Evolutionary conservation across 2,113 vertebrate species (phyloP).

Genomic region (Columba janthina): DNA sequence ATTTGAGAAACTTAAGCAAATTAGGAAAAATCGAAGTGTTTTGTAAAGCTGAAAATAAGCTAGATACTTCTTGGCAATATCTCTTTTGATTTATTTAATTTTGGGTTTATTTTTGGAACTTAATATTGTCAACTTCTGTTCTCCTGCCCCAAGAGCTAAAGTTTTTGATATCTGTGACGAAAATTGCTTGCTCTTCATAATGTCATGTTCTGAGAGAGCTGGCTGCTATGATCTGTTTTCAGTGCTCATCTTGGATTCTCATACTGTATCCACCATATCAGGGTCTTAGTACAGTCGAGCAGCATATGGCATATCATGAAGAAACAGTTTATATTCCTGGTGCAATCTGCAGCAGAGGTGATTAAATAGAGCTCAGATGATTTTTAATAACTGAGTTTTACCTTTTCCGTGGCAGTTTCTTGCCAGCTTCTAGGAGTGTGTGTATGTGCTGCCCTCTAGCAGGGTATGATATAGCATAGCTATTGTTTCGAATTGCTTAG

Average conservation of each 20-base stretch:
- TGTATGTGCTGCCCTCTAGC: slow-evolving; percentile 46
- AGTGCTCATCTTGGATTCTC: neutral
- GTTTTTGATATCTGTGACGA: slow-evolving; percentile 5
- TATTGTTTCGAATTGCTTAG: neutral
- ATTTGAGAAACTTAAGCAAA: neutral
- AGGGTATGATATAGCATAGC: neutral
- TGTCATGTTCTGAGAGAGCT: neutral
- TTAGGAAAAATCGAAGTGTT: neutral
- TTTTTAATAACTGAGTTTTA: neutral
- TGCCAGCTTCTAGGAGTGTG: neutral
- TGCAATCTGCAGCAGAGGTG: neutral
- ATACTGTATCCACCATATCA: neutral
- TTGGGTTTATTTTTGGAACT: slow-evolving; percentile 1
- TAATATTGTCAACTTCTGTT: neutral
- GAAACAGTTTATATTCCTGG: neutral
- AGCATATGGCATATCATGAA: neutral
- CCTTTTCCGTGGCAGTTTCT: neutral
- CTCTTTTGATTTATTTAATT: neutral
- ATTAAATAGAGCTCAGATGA: neutral
- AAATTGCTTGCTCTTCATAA: neutral
- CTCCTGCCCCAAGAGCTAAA: neutral
- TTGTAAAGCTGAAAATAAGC: neutral
- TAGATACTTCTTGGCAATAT: neutral
- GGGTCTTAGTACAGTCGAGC: neutral
- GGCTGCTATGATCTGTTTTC: neutral